A percentile compares a stretch with the other conserved stretches of the same genome.
These are phyloP conservation scores for Rotaria magnacalcarata DNA, from an alignment of 2,888 invertebrate species.

Conservation along the genomic window DNA sequence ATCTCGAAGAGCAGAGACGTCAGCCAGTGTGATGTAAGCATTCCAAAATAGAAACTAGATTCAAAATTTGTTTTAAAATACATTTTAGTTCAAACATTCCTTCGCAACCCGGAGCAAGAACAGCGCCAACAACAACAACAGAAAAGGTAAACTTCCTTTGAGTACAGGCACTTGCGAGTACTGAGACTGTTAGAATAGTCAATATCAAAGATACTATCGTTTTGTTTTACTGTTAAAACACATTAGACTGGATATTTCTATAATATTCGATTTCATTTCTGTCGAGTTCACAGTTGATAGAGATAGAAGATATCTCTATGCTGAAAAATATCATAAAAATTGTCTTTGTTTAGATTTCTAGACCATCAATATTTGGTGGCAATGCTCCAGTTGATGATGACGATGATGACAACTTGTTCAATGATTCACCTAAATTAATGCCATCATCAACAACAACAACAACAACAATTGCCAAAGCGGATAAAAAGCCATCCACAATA, in stretches of 20 bases:
- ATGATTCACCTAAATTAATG: not conserved
- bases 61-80: not conserved
- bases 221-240: too few relatives aligned
- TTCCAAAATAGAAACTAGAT: not conserved
- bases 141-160: not conserved
- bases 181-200: too few relatives aligned
- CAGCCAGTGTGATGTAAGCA: not conserved
- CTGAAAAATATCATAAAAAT: too few relatives aligned
- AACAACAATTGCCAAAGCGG: not conserved
- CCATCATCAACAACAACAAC: not conserved
- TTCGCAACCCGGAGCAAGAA: not conserved
- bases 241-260: too few relatives aligned
- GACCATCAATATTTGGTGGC: not conserved
- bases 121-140: too few relatives aligned
- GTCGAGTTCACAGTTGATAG: too few relatives aligned
- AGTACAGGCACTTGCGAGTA: too few relatives aligned
- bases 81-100: not conserved
- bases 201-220: too few relatives aligned
- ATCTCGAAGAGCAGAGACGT: not conserved
- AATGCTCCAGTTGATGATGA: not conserved
- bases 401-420: not conserved
- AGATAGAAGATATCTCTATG: too few relatives aligned
- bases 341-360: not conserved
- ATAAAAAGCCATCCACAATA: not conserved
- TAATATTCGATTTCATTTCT: too few relatives aligned